Evolutionary conservation across 2,888 invertebrate genomes (phyloP).

Genomic region (Ophioninae sp.): DNA sequence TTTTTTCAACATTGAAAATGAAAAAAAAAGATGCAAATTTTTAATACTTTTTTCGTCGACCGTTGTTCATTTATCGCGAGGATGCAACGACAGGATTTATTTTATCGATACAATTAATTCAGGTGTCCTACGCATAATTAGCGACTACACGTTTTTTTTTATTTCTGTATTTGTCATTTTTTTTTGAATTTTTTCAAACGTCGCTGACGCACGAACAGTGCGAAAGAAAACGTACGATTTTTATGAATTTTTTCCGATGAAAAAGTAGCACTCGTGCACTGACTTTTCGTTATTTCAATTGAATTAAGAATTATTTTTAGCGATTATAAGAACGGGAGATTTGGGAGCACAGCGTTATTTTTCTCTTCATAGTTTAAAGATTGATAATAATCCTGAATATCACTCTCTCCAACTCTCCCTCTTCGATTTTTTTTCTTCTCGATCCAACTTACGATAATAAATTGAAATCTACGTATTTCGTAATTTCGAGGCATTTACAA

Average conservation of each 20-base stretch:
- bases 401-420: neutral
- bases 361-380: neutral
- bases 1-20: too few species aligned
- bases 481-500: constrained; percentile 58
- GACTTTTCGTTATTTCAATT: constrained; percentile 15
- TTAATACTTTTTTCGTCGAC: constrained; percentile 1
- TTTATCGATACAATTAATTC: constrained; percentile 44
- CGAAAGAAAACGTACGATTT: neutral
- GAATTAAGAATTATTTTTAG: constrained; percentile 19
- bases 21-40: neutral
- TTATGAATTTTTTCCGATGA: neutral
- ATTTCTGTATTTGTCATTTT: neutral
- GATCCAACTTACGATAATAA: constrained; percentile 9
- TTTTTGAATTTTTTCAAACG: neutral
- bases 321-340: neutral
- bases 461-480: constrained; percentile 48
- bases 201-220: neutral
- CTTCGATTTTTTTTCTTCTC: neutral
- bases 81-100: constrained; percentile 38
- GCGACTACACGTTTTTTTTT: constrained; percentile 37
- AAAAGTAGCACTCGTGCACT: constrained; percentile 36
- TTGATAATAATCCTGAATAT: neutral
- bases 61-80: constrained; percentile 28
- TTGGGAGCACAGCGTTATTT: neutral
- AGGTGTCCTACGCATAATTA: constrained; percentile 50